These are phyloP conservation scores for Lepilemur ruficaudatus DNA, from an alignment of 2,797 vertebrate species.

Conservation along the genomic window DNA sequence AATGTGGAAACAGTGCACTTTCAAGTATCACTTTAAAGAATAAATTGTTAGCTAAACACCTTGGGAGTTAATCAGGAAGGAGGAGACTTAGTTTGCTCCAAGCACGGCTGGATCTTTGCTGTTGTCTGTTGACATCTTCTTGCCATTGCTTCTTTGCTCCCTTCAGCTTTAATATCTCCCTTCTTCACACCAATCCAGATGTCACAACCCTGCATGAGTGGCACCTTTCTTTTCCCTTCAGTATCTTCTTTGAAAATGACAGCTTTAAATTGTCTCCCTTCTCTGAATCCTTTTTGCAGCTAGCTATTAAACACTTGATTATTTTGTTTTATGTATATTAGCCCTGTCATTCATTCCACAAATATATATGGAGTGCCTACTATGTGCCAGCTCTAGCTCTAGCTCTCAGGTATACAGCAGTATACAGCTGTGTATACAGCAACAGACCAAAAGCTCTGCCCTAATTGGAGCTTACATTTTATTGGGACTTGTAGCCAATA, in stretches of 20 bases:
- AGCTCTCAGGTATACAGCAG: neutral
- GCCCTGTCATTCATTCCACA: neutral
- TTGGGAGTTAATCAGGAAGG: neutral
- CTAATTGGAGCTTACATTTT: conserved; percentile 10
- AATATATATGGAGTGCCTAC: neutral
- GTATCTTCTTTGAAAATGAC: neutral
- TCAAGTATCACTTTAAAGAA: neutral
- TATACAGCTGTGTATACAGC: neutral
- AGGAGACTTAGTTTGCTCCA: neutral
- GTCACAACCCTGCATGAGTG: neutral
- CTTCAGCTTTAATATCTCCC: neutral
- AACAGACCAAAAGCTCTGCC: neutral
- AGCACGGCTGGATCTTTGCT: neutral
- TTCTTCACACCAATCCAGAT: neutral
- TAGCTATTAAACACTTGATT: neutral
- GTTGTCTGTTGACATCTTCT: neutral
- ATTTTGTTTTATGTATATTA: neutral
- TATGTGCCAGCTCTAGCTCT: neutral
- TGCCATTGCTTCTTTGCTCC: neutral
- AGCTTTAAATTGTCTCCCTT: neutral
- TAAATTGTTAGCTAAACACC: neutral
- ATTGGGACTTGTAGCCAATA: neutral
- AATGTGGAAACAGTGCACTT: neutral
- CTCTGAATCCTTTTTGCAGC: neutral
- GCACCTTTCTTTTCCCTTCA: neutral